A percentile compares a stretch with the other conserved stretches of the same genome.
Evolutionary conservation across 2,888 invertebrate species (phyloP).

Genomic region (Heliconius sara): DNA sequence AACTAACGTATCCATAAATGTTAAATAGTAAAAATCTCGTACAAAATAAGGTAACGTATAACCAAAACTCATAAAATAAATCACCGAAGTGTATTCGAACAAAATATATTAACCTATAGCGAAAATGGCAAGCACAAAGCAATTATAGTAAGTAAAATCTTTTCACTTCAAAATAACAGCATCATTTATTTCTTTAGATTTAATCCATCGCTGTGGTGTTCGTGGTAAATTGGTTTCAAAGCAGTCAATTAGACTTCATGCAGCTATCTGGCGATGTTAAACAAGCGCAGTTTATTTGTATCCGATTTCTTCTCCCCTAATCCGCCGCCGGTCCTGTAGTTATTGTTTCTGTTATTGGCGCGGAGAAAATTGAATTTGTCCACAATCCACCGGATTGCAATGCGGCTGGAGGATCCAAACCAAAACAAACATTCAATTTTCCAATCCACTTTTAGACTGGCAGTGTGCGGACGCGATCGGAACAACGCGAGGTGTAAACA

Average conservation of each 20-base stretch:
- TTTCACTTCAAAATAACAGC: constrained; percentile 2
- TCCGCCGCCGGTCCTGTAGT: constrained; percentile 45
- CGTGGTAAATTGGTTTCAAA: constrained; percentile 23
- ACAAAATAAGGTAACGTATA: not conserved
- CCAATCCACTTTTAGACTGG: constrained; percentile 64
- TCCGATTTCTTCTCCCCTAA: constrained; percentile 41
- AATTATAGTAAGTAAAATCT: not conserved
- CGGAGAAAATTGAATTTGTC: constrained; percentile 80
- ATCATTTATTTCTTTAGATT: constrained; percentile 17
- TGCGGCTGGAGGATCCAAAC: constrained; percentile 63
- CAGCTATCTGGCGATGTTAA: constrained; percentile 32
- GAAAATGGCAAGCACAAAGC: not conserved
- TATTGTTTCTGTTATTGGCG: constrained; percentile 73
- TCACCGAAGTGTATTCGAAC: too few relatives aligned
- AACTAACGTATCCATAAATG: too few relatives aligned
- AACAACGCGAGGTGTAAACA: constrained; percentile 50
- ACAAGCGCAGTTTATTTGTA: constrained; percentile 37
- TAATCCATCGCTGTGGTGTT: constrained; percentile 20
- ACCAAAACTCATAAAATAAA: not conserved
- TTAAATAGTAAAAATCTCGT: not conserved
- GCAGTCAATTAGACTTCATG: constrained; percentile 38
- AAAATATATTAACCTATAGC: not conserved
- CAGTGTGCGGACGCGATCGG: constrained; percentile 50
- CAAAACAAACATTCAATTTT: constrained; percentile 72
- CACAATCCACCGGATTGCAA: constrained; percentile 74